A percentile compares a stretch with the other conserved stretches of the same genome.
Evolutionary conservation across 1,140 invertebrate genomes (phyloP).

Genomic region (Parapsyche elsis): DNA sequence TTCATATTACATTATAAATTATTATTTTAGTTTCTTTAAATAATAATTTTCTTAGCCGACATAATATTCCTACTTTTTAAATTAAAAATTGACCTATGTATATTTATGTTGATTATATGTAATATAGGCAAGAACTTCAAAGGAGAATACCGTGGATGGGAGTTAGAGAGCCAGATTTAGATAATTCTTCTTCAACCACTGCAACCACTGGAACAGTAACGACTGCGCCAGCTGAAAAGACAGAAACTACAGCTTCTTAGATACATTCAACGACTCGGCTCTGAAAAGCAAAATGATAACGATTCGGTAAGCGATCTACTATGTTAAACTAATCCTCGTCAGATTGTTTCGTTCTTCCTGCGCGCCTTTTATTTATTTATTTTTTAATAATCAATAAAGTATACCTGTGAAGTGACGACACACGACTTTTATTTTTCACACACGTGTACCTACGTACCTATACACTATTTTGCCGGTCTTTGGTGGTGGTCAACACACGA

Average conservation of each 20-base stretch:
- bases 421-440: background rate
- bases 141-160: slow-evolving; percentile 79
- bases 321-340: background rate
- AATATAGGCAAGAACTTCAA: slow-evolving; percentile 68
- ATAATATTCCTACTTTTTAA: too few species aligned
- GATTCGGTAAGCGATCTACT: background rate
- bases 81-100: too few species aligned
- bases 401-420: background rate
- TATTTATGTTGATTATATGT: too few species aligned
- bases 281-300: background rate
- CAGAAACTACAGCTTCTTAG: slow-evolving; percentile 2
- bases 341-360: background rate
- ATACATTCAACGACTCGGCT: background rate
- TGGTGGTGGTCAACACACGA: background rate
- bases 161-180: slow-evolving; percentile 68
- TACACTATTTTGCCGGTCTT: too few species aligned
- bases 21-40: too few species aligned
- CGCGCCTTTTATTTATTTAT: background rate
- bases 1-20: background rate
- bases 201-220: slow-evolving; percentile 57
- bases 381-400: slow-evolving; percentile 12
- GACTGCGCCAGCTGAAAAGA: slow-evolving; percentile 23
- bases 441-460: background rate
- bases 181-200: slow-evolving; percentile 58
- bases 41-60: too few species aligned